These are phyloP conservation scores for Mesocentrotus franciscanus DNA, from an alignment of 53 echinoderm and acorn worm species.

Conservation along the genomic window DNA sequence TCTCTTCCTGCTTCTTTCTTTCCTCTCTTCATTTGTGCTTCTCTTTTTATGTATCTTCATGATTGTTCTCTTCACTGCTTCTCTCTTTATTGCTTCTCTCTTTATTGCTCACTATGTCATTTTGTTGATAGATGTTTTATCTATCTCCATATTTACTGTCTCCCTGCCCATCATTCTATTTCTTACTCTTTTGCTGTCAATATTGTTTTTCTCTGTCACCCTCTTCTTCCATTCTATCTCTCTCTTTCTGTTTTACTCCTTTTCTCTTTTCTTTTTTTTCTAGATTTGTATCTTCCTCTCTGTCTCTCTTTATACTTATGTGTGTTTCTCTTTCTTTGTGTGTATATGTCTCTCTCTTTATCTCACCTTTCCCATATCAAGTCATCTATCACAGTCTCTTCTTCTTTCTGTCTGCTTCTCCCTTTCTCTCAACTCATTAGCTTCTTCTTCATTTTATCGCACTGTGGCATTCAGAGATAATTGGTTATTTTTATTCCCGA, in stretches of 20 bases:
- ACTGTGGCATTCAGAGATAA: constrained; percentile 40
- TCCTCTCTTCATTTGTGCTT: background rate
- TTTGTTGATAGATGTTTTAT: too few relatives aligned
- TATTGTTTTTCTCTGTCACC: background rate
- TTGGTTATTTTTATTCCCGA: constrained; percentile 49
- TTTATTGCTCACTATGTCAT: too few relatives aligned
- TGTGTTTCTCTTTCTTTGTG: background rate
- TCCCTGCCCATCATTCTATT: too few relatives aligned
- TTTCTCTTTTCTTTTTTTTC: background rate
- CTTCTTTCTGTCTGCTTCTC: background rate
- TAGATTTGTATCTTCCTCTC: background rate
- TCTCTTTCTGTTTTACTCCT: background rate
- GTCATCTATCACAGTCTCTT: background rate
- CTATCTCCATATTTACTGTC: too few relatives aligned
- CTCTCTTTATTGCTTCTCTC: too few relatives aligned
- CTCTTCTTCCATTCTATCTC: background rate
- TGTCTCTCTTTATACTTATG: background rate
- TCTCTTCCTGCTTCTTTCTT: background rate
- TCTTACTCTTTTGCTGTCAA: background rate
- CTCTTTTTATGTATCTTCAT: too few relatives aligned
- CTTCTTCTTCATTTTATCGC: background rate
- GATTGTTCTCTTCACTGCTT: too few relatives aligned
- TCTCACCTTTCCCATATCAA: background rate
- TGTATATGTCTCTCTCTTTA: background rate
- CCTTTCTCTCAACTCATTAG: background rate